Base-by-base conservation (phyloP, 2,113 vertebrate genomes). In the Proteles cristata region DNA sequence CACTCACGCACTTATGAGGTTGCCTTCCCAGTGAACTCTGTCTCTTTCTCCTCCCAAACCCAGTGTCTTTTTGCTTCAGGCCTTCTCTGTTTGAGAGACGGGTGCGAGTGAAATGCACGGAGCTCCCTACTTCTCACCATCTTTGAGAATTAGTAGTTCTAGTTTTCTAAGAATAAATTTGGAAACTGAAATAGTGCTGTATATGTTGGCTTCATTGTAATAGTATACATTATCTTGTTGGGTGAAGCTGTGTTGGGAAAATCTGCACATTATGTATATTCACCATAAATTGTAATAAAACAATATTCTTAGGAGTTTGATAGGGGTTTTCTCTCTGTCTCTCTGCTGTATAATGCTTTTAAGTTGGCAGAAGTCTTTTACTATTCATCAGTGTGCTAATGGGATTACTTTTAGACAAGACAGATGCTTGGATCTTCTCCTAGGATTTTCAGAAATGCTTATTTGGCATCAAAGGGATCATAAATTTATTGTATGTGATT, bases 401-500 rank as follows among this genome's bases (percentile, higher is more conserved):
- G 63, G 94, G 74, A 94, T 94, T 77, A 92, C 53, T 68, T 89
- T 94, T 89, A 73, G 25, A 86, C 50, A 50, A 89, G 74, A 94
- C 25, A 89, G 79, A 79, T 90, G 65, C 33, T 97, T 96, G 92
- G 33, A 50, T 93, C 68, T 55, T 88, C 43, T 92, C 68, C 45
- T 79, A 63, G 76, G 81, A 86, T 23, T 93, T 69, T 87, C 48
- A 83, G 50, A 90, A 88, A 43, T 28, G 7, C 55, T 96, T 93
- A 39, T 61, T 96, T 88, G 48, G 77, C 74, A 90, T 73, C 48
- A 68, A 33, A 79, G 8, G 14, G 66, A 61, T 79, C 28, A 88
- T 84, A 93, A 96, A 96, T 97, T 43, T 87, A 71, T 50, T 58
- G 7, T 35, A 50, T 83, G 61, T 95, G 45, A 95, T 90, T 94